Evolutionary conservation across 2,113 vertebrate species (phyloP), one percentile per base, ranked within the genome.

Genomic region (Sakesphorus luctuosus): DNA sequence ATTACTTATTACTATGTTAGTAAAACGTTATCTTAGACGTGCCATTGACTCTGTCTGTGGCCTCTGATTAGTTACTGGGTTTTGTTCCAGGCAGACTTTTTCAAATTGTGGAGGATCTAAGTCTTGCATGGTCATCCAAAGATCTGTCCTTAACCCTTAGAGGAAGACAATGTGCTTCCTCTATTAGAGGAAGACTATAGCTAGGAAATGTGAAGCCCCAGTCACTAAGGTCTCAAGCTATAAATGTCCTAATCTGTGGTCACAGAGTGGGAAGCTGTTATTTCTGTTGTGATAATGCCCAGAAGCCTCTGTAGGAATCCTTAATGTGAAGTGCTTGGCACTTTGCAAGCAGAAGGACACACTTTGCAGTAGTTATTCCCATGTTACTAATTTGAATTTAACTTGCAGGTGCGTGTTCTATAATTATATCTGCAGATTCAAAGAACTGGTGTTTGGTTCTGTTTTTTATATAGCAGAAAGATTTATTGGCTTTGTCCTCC

Each of bases 241-340:
- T 76, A 68, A 83, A 68, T 68, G 58, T 38, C 63, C 44, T 91
- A 61, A 73, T 76, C 68, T 56, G 68, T 80, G 53, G 62, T 63
- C 85, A 79, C 58, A 72, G 80, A 65, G 44, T 31, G 40, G 63
- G 55, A 95, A 91, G 58, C 55, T 77, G 12, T 83, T 93, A 55
- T 26, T 91, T 90, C 50, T 84, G 13, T 84, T 87, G 56, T 66
- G 59, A 62, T 84, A 68, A 65, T 74, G 69, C 59, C 35, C 61
- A 69, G 55, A 80, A 84, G 55, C 50, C 66, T 84, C 40, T 68
- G 53, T 74, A 84, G 74, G 38, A 86, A 52, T 65, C 50, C 77
- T 44, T 62, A 52, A 55, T 8, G 36, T 83, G 46, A 75, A 86
- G 46, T 67, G 50, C 61, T 87, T 58, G 40, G 33, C 24, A 44